These are phyloP conservation scores for Trochalopteron elliotii DNA, from an alignment of 2,113 vertebrate species.

Conservation along the genomic window DNA sequence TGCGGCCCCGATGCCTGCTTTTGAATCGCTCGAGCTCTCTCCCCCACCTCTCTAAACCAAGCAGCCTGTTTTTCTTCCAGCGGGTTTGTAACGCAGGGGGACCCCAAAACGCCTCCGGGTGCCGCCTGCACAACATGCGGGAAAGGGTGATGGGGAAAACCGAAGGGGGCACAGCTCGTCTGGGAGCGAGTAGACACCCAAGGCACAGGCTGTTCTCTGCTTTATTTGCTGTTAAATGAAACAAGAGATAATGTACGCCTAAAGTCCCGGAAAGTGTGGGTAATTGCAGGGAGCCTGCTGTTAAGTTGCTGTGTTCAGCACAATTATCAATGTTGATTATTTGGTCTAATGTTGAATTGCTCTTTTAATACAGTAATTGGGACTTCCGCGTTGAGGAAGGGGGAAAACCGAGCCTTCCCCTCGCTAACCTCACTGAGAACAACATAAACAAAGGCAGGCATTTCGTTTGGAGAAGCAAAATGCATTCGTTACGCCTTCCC, in stretches of 20 bases:
- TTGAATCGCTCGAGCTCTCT: background rate
- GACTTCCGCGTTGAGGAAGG: conserved; percentile 52
- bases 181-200: background rate
- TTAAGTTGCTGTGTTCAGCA: conserved; percentile 45
- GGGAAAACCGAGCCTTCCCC: conserved; percentile 45
- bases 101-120: background rate
- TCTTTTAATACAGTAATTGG: conserved; percentile 56
- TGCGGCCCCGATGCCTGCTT: conserved; percentile 12
- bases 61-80: background rate
- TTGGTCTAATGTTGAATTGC: conserved; percentile 38
- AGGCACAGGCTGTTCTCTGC: conserved; percentile 10
- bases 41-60: background rate
- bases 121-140: background rate
- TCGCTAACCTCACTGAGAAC: conserved; percentile 39
- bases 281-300: conserved; percentile 53
- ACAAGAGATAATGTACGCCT: conserved; percentile 53
- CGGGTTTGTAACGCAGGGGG: background rate
- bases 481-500: conserved; percentile 61
- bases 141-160: background rate
- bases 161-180: background rate
- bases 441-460: conserved; percentile 64
- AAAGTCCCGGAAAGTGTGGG: conserved; percentile 43
- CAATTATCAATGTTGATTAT: conserved; percentile 52
- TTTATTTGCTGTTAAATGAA: conserved; percentile 62
- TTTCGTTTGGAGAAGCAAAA: conserved; percentile 63